Base-by-base conservation (phyloP, 2,113 vertebrate species). In the Pomatostomus ruficeps region DNA sequence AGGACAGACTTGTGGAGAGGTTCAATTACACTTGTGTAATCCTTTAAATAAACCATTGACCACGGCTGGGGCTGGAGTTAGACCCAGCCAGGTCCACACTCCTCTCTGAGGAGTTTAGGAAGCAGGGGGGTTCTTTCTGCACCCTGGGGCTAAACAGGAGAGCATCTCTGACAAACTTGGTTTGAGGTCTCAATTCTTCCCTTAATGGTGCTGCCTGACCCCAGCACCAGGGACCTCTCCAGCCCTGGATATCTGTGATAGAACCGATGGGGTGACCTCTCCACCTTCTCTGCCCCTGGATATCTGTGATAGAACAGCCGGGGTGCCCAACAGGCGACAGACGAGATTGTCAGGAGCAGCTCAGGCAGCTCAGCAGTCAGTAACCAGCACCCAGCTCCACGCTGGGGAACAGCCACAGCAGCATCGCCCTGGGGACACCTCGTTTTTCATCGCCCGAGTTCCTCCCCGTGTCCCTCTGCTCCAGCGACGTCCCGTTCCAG, bases 371-470 rank as follows among this genome's bases (percentile, higher is more conserved):
- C 19, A 14, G 55, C 46, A 0, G 18, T 1, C 48, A 6, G 5
- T 6, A 7, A 52, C 8, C 22, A 0, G 3, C 18, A 7, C 42
- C 46, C 36, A 22, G 3, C 7, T 1, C 18, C 5, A 38, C 67
- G 23, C 5, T 1, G 3, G 26, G 7, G 35, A 17, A 1, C 5
- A 33, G 13, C 14, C 28, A 5, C 45, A 14, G 20, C 2, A 9
- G 3, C 1, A 1, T 2, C 3, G 52, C 43, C 11, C 0, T 2
- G 14, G 58, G 67, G 14, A 49, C 52, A 1, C 13, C 7, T 9
- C 18, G 1, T 6, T 31, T 16, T 6, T 8, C 52, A 19, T 9
- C 24, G 3, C 0, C 29, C 3, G 1, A 25, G 31, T 1, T 12
- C 62, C 22, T 46, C 36, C 8, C 63, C 23, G 9, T 35, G 9